These are phyloP conservation scores for Melanotaenia pygmaea DNA, from an alignment of 2,797 vertebrate species.

Conservation along the genomic window DNA sequence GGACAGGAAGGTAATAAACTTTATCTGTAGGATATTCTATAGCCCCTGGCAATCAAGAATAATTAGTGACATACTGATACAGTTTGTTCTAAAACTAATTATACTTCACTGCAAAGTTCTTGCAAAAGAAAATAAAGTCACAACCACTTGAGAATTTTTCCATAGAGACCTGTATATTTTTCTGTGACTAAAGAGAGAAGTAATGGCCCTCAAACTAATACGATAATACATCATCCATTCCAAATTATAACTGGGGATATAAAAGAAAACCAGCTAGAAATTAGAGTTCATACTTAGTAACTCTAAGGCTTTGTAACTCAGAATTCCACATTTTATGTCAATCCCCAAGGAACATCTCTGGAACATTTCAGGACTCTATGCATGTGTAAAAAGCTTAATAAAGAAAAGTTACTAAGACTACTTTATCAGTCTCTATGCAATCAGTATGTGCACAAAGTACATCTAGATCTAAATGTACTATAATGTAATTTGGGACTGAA, in stretches of 20 bases:
- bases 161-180: neutral
- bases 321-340: neutral
- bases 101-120: neutral
- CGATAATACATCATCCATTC: neutral
- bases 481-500: no score
- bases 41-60: neutral
- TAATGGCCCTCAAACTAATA: neutral
- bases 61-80: neutral
- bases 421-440: no score
- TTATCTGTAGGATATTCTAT: neutral
- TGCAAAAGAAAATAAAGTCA: neutral
- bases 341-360: neutral
- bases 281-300: neutral
- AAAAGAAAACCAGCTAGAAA: neutral
- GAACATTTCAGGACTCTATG: neutral
- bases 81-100: neutral
- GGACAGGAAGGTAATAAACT: slow-evolving; percentile 1
- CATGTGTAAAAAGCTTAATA: neutral
- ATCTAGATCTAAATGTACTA: no score
- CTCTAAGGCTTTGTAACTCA: neutral
- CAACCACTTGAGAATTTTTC: neutral
- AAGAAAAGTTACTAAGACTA: neutral
- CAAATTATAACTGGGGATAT: neutral
- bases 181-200: neutral
- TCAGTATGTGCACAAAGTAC: no score